phyloP scores from a whole-genome alignment of 2,888 invertebrate genomes.

The Scaptomyza parva region DNA sequence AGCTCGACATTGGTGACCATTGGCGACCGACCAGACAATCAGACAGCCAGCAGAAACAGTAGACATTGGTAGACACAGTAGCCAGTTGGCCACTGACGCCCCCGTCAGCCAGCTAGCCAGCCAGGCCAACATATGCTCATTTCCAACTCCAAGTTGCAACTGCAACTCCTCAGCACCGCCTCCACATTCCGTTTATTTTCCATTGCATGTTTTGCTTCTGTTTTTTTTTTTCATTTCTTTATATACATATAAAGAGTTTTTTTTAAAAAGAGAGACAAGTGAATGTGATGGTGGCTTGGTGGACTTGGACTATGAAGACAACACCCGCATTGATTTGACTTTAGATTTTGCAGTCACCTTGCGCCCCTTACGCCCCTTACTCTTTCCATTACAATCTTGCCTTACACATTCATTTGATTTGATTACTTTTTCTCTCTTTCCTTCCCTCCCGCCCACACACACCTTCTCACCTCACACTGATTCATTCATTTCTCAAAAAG shows the following conservation, averaged over 20 bases:
- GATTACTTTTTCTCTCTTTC: background rate
- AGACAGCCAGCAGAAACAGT: constrained; percentile 22
- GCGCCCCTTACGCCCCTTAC: no score
- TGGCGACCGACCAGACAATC: constrained; percentile 18
- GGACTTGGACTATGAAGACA: constrained; percentile 48
- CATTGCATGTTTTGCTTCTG: constrained; percentile 60
- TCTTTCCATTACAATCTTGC: background rate
- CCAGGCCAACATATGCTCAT: background rate
- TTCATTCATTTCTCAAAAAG: constrained; percentile 31
- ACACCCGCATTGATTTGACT: constrained; percentile 77
- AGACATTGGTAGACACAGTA: constrained; percentile 24
- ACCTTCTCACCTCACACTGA: background rate
- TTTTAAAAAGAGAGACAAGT: constrained; percentile 71
- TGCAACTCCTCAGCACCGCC: constrained; percentile 38
- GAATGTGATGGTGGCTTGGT: constrained; percentile 49
- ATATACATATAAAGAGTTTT: no score
- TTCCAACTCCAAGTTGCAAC: constrained; percentile 14
- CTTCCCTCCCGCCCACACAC: constrained; percentile 8
- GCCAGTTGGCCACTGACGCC: constrained; percentile 22
- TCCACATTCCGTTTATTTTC: constrained; percentile 44
- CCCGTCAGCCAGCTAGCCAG: constrained; percentile 13
- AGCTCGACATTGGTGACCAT: constrained; percentile 43
- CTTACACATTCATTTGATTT: background rate
- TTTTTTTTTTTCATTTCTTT: constrained; percentile 48
- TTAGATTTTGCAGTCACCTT: constrained; percentile 5